Evolutionary conservation across 2,113 vertebrate genomes (phyloP).

Genomic region (Platichthys stellatus): DNA sequence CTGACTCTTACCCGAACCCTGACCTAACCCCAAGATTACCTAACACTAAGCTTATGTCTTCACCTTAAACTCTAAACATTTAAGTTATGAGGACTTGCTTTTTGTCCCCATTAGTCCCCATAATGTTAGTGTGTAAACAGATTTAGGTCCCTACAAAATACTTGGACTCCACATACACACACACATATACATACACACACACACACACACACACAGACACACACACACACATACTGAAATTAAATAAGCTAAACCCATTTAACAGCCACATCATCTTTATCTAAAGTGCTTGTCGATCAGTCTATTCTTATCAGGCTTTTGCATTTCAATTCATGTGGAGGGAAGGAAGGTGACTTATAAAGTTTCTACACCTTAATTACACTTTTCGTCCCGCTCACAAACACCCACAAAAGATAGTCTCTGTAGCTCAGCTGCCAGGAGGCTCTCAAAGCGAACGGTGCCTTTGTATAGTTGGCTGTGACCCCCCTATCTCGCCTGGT

Average conservation of each 20-base stretch:
- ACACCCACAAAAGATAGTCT: background rate
- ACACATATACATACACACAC: too few relatives aligned
- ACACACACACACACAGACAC: too few relatives aligned
- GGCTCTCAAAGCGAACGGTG: background rate
- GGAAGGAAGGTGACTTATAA: background rate
- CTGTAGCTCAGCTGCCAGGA: background rate
- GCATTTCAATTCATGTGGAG: background rate
- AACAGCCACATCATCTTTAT: background rate
- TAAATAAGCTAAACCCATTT: background rate
- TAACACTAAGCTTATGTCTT: too few relatives aligned
- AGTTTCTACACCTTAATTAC: background rate
- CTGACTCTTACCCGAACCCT: background rate
- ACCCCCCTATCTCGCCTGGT: background rate
- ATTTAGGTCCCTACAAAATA: too few relatives aligned
- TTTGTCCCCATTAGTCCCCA: too few relatives aligned
- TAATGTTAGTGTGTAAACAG: too few relatives aligned
- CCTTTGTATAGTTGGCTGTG: background rate
- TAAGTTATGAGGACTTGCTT: background rate
- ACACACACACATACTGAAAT: too few relatives aligned
- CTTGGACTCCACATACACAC: too few relatives aligned
- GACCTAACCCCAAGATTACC: background rate
- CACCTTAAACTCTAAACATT: background rate
- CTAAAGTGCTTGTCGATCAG: background rate
- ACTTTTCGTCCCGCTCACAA: background rate
- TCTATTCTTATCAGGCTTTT: background rate